Conservation (phyloP, 2,113 vertebrate species). For the Cyrtonyx montezumae region DNA sequence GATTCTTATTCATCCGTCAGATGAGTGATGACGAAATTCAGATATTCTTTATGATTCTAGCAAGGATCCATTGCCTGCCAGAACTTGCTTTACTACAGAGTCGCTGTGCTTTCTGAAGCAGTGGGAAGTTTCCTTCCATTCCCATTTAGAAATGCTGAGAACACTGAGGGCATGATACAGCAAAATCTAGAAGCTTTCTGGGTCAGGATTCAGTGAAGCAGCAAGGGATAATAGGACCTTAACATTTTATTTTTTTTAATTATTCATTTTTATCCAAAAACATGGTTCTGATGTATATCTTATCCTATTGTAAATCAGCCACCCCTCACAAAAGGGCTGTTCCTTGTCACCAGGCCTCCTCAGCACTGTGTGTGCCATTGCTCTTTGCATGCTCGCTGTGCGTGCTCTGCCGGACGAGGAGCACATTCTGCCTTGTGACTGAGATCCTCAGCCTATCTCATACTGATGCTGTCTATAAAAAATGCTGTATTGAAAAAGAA, state of each 20-base stretch:
- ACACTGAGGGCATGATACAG: neutral
- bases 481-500: neutral
- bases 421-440: neutral
- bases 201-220: neutral
- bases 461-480: fast-evolving
- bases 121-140: neutral
- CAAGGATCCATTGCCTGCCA: neutral
- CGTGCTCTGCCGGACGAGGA: neutral
- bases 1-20: neutral
- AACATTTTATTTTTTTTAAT: neutral
- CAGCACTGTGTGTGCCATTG: neutral
- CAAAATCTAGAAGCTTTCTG: neutral
- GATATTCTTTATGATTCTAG: neutral
- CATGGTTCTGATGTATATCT: neutral
- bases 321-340: neutral
- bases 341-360: neutral
- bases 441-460: fast-evolving
- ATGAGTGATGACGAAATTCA: neutral
- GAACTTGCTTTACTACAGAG: neutral
- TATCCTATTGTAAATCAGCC: neutral
- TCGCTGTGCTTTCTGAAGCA: neutral
- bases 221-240: neutral
- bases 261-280: neutral
- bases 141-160: neutral
- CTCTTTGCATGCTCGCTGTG: fast-evolving